Evolutionary conservation across 2,797 vertebrate genomes (phyloP), one percentile per base, ranked within the genome.

Genomic region (Staurois parvus): DNA sequence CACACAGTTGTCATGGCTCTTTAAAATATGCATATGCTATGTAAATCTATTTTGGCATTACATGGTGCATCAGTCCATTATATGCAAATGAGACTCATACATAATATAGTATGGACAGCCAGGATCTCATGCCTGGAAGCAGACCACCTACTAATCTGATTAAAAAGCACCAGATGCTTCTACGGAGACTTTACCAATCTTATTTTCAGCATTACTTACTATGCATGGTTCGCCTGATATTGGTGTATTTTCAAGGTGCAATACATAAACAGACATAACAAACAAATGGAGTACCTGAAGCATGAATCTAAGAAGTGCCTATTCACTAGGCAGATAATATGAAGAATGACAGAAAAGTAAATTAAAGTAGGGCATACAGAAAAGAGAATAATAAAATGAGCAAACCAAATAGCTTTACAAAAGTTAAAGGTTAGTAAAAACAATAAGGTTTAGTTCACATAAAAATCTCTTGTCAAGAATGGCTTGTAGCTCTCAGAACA

Each of bases 11-110:
- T 75, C 42, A 80, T 5, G 62, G 29, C 3, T 1, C 26, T 67
- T 80, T 75, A 69, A 76, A 69, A 80, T 85, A 76, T 76, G 64
- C 32, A 30, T 81, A 56, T 62, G 29, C 52, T 81, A 72, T 81
- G 79, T 48, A 81, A 68, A 85, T 85, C 26, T 42, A 42, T n/a
- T 76, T 75, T 15, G 21, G 67, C 29, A 69, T 29, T 40, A 77
- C 59, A 76, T 85, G 34, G 75, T 45, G 76, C 45, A 26, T 34
- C 2, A 11, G 62, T 68, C 67, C 62, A 75, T 69, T 79, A 84
- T 74, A 72, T 79, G 84, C 77, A 85, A 80, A 85, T 85, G 24
- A 67, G 2, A 56, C 67, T 77, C 59, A 85, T 67, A 73, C 59
- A 79, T 73, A 81, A 62, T 69, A 19, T 48, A 74, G 73, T 26